Conservation (phyloP, 2,888 invertebrate species). For the Tribolium freemani region DNA sequence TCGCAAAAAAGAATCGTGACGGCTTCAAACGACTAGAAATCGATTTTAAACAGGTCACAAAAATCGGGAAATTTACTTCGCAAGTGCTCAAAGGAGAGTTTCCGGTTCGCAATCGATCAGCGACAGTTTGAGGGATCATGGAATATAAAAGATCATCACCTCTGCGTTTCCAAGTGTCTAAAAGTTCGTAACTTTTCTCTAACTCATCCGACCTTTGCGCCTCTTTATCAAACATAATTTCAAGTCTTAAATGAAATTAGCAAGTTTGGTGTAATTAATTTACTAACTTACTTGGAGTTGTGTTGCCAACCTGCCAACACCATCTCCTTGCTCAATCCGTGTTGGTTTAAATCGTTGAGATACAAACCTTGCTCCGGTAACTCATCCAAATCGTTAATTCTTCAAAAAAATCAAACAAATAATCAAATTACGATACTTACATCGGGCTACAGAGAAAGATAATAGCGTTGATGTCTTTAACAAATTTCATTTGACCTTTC, state of each 20-base stretch:
- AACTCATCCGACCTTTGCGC: slow-evolving; percentile 83
- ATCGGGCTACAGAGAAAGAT: slow-evolving; percentile 87
- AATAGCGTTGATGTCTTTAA: slow-evolving; percentile 84
- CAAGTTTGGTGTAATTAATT: slow-evolving; percentile 2
- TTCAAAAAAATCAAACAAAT: not conserved
- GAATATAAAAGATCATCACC: slow-evolving; percentile 89
- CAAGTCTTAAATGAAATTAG: slow-evolving; percentile 69
- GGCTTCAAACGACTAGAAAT: slow-evolving; percentile 77
- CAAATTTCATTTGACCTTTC: slow-evolving; percentile 87
- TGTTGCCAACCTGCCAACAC: slow-evolving; percentile 88
- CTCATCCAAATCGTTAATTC: slow-evolving; percentile 37
- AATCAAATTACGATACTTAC: not conserved
- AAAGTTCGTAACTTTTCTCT: slow-evolving; percentile 80
- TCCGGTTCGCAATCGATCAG: slow-evolving; percentile 82
- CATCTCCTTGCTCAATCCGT: slow-evolving; percentile 86
- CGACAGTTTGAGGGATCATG: slow-evolving; percentile 90
- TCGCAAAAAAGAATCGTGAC: slow-evolving; percentile 86
- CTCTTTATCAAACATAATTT: slow-evolving; percentile 85
- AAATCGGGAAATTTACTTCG: slow-evolving; percentile 69
- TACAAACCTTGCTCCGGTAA: slow-evolving; percentile 82
- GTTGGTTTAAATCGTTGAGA: slow-evolving; percentile 85
- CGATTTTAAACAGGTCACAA: too few relatives aligned
- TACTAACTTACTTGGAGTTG: slow-evolving; percentile 73
- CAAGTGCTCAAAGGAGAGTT: slow-evolving; percentile 83
- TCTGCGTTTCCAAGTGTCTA: slow-evolving; percentile 87